phyloP scores from a whole-genome alignment of 2,888 invertebrate species.

The Rhorus exstirpatorius region DNA sequence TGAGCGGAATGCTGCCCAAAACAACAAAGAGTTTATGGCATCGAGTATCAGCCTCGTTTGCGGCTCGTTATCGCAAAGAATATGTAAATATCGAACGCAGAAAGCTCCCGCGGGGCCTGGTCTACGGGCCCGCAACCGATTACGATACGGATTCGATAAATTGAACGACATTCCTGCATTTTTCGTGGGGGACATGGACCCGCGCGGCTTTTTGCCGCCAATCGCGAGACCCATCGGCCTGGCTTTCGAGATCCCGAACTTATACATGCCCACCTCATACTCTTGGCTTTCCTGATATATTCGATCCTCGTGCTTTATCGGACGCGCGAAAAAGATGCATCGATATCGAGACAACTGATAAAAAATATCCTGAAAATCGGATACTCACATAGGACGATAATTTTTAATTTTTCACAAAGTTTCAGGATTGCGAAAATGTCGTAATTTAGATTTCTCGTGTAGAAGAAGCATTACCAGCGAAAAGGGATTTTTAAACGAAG shows the following conservation, averaged over 20 bases:
- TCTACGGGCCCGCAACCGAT: constrained; percentile 36
- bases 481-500: too few relatives aligned
- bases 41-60: constrained; percentile 26
- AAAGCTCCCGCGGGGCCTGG: constrained; percentile 56
- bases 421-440: too few relatives aligned
- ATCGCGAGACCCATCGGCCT: constrained; percentile 6
- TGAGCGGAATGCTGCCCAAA: neutral
- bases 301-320: neutral
- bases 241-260: constrained; percentile 39
- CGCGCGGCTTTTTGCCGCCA: neutral
- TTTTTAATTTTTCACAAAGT: too few relatives aligned
- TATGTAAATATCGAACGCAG: constrained; percentile 46
- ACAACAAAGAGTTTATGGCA: constrained; percentile 19
- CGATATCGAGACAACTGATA: constrained; percentile 1
- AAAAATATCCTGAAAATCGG: neutral
- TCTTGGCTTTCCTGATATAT: constrained; percentile 12
- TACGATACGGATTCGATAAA: constrained; percentile 64
- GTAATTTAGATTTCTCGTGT: too few relatives aligned
- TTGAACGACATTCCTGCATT: constrained; percentile 64
- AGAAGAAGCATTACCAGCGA: too few relatives aligned
- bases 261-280: neutral
- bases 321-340: neutral
- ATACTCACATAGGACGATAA: too few relatives aligned
- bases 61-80: constrained; percentile 57
- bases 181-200: constrained; percentile 17